A percentile compares a stretch with the other conserved stretches of the same genome.
phyloP scores from a whole-genome alignment of 2,113 vertebrate genomes.

The Spheniscus mendiculus region DNA sequence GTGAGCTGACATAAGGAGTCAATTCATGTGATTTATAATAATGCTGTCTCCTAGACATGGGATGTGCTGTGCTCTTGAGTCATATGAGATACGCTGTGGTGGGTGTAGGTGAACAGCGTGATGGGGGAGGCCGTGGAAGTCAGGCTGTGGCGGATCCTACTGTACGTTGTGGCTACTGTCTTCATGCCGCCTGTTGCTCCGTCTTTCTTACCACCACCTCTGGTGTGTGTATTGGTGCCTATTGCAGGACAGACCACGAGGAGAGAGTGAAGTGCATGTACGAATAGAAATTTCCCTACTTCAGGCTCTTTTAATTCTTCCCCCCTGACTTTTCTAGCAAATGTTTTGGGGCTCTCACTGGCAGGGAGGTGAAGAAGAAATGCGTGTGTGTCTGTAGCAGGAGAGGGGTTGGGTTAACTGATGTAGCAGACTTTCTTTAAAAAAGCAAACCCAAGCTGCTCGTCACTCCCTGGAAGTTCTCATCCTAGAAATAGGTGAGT shows the following conservation, averaged over 20 bases:
- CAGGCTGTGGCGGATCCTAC: not conserved
- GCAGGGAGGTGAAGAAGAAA: not conserved
- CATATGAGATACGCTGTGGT: accelerated
- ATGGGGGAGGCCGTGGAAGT: not conserved
- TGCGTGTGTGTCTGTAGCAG: not conserved
- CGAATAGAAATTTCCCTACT: not conserved
- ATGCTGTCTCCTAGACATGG: not conserved
- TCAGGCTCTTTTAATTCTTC: not conserved
- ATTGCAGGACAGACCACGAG: not conserved
- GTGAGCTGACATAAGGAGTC: not conserved
- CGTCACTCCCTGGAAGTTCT: not conserved
- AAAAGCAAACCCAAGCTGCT: not conserved
- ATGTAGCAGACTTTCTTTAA: not conserved
- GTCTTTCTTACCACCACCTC: not conserved
- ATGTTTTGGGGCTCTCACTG: not conserved
- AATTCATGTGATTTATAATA: not conserved
- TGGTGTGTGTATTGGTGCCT: not conserved
- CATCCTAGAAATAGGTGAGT: not conserved
- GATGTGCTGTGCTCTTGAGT: not conserved
- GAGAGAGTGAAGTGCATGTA: not conserved
- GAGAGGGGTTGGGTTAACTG: not conserved
- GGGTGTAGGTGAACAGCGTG: not conserved
- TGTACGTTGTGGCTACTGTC: accelerated
- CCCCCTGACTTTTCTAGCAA: not conserved
- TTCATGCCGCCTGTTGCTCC: accelerated